Evolutionary conservation across 2,888 invertebrate species (phyloP).

Genomic region (Trichogramma dendrolimi): DNA sequence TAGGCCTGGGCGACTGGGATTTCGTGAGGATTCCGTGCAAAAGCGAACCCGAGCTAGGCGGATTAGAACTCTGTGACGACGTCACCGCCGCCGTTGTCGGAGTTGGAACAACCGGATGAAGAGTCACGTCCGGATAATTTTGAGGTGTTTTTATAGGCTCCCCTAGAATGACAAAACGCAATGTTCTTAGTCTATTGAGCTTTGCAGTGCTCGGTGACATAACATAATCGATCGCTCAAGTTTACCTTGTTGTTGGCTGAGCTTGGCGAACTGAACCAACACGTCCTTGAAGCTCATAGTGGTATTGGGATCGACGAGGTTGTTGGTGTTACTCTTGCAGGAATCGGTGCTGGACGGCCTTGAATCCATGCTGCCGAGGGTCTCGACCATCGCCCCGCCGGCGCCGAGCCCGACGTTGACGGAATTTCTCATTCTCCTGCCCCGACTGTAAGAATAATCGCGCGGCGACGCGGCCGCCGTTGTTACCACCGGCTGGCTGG

Average conservation of each 20-base stretch:
- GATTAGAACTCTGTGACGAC: conserved; percentile 35
- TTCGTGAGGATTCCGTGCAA: conserved; percentile 76
- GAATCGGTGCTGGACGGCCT: conserved; percentile 57
- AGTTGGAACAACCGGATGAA: conserved; percentile 65
- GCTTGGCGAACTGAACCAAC: conserved; percentile 68
- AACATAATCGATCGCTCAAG: neutral
- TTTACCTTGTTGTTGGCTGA: conserved; percentile 53
- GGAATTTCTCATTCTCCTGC: conserved; percentile 49
- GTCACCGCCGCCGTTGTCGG: conserved; percentile 39
- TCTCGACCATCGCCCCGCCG: conserved; percentile 49
- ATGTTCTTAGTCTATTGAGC: conserved; percentile 1
- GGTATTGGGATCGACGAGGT: conserved; percentile 46
- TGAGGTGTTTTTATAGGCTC: conserved; percentile 57
- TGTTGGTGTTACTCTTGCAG: conserved; percentile 54
- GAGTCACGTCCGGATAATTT: conserved; percentile 74
- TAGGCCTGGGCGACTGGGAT: conserved; percentile 54
- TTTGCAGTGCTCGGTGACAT: conserved; percentile 9
- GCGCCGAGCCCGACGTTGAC: conserved; percentile 48
- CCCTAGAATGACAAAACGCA: conserved; percentile 32
- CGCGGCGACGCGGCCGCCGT: conserved; percentile 2
- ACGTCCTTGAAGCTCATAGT: conserved; percentile 69
- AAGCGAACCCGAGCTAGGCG: conserved; percentile 62
- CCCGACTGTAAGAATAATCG: conserved; percentile 39
- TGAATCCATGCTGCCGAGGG: conserved; percentile 48
- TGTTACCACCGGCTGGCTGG: conserved; percentile 2